A percentile compares a stretch with the other conserved stretches of the same genome.
Evolutionary conservation across 2,797 vertebrate species (phyloP).

Genomic region (Hoplostethus mediterraneus): DNA sequence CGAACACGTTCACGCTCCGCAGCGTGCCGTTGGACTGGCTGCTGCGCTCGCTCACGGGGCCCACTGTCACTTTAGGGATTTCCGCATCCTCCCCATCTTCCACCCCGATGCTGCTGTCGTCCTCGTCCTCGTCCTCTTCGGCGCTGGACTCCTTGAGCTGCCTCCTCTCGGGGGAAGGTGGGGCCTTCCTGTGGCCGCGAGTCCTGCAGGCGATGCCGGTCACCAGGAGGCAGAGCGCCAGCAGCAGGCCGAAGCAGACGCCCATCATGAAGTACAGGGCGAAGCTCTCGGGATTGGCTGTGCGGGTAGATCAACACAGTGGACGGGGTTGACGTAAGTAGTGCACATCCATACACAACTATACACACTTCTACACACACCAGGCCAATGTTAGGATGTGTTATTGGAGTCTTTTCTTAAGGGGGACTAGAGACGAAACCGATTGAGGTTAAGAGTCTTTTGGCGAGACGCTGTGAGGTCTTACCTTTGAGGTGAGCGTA

Average conservation of each 20-base stretch:
- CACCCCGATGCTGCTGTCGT: constrained; percentile 81
- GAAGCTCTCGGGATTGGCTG: constrained; percentile 93
- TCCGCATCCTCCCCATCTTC: constrained; percentile 81
- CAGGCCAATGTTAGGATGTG: no score
- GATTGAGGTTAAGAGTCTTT: constrained; percentile 2
- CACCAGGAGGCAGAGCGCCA: constrained; percentile 92
- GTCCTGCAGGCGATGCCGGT: constrained; percentile 87
- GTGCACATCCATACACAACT: no score
- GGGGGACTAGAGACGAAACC: no score
- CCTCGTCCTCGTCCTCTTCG: constrained; percentile 83
- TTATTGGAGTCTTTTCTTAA: no score
- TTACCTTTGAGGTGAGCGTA: constrained; percentile 84
- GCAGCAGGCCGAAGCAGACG: constrained; percentile 91
- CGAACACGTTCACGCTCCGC: constrained; percentile 90
- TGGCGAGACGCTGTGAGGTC: neutral
- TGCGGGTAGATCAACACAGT: neutral
- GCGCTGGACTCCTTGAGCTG: constrained; percentile 83
- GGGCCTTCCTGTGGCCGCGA: constrained; percentile 61
- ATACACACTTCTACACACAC: no score
- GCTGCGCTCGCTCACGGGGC: constrained; percentile 59
- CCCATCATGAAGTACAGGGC: constrained; percentile 95
- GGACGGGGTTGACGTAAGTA: neutral
- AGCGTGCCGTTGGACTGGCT: constrained; percentile 76
- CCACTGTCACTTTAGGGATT: constrained; percentile 78
- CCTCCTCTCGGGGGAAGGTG: constrained; percentile 73